phyloP scores from a whole-genome alignment of 2,113 vertebrate species.

The Oxygymnocypris stewartii region DNA sequence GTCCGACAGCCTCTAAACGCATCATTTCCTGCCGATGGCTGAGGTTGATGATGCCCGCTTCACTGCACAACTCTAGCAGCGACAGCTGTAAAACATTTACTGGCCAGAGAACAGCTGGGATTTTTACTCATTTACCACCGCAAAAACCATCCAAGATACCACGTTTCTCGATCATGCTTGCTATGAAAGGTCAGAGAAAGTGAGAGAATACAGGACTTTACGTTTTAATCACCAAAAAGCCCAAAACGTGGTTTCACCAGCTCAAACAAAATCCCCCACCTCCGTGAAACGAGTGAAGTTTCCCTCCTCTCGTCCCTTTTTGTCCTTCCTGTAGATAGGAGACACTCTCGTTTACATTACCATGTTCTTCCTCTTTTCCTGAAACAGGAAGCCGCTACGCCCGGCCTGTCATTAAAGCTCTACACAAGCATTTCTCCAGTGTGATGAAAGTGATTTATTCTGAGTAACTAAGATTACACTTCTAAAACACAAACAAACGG shows the following conservation, averaged over 20 bases:
- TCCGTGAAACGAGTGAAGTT: not conserved
- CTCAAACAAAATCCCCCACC: not conserved
- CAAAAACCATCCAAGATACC: no score
- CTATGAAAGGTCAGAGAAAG: not conserved
- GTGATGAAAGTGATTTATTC: conserved; percentile 5
- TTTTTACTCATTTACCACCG: not conserved
- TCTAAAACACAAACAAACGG: not conserved
- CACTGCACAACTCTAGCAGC: not conserved
- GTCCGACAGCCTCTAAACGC: conserved; percentile 2
- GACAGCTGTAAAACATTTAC: not conserved
- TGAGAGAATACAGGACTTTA: not conserved
- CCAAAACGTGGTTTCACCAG: not conserved
- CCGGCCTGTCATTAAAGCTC: conserved; percentile 17
- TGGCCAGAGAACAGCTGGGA: not conserved
- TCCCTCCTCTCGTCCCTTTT: not conserved
- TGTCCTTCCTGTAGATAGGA: conserved; percentile 25
- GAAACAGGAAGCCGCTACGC: conserved; percentile 43
- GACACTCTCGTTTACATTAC: conserved; percentile 13
- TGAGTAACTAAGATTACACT: not conserved
- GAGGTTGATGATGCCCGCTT: not conserved
- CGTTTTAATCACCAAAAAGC: not conserved
- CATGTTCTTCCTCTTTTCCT: conserved; percentile 34
- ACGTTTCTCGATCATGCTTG: no score
- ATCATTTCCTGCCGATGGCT: conserved; percentile 22
- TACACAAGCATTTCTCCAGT: not conserved